Evolutionary conservation across 2,797 vertebrate species (phyloP), one percentile per base, ranked within the genome.

Genomic region (Danio choprae): DNA sequence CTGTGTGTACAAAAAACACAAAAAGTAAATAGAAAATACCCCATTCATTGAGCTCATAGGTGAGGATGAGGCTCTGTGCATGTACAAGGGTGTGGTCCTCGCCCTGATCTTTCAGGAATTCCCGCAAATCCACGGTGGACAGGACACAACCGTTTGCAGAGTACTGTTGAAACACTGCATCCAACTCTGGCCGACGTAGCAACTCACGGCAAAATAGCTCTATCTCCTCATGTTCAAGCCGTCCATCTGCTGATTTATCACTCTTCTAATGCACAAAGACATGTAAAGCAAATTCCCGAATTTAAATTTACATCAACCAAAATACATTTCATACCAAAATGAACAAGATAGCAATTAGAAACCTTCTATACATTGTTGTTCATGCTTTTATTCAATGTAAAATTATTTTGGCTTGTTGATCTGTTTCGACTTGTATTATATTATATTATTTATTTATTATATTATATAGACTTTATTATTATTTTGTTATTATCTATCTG

Each of bases 201-300:
- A 99, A 86, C 87, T 93, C 93, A 58, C 93, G 93, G 86, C 97
- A 97, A 82, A 99, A 98, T 80, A 95, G 90, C 78, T 98, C 97
- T 0, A 98, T 96, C 90, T 98, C 98, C 0, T 87, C 73, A 1
- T 95, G 96, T 84, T 98, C 96, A 86, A 99, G 92, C 6, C 95
- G 93, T 8, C 94, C 92, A 0, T 97, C 91, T 0, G 93, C 95
- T 0, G 97, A 98, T 40, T 38, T 91, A 88, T 99, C 98, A 36
- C 97, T 98, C 58, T 97, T 95, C 98, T 99, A 73, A 53, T 0
- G 65, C 3, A 74, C 6, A 80, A 7, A 77, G 13, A 74, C 44
- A 73, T 9, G 56, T 6, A 46, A 41, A 73, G 20, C 22, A 80
- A 64, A 48, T 36, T 48, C 20, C 15, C 51, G 9, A 11, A n/a